Evolutionary conservation across 1,140 invertebrate genomes (phyloP), one percentile per base, ranked within the genome.

Genomic region (Lepidostoma basale): DNA sequence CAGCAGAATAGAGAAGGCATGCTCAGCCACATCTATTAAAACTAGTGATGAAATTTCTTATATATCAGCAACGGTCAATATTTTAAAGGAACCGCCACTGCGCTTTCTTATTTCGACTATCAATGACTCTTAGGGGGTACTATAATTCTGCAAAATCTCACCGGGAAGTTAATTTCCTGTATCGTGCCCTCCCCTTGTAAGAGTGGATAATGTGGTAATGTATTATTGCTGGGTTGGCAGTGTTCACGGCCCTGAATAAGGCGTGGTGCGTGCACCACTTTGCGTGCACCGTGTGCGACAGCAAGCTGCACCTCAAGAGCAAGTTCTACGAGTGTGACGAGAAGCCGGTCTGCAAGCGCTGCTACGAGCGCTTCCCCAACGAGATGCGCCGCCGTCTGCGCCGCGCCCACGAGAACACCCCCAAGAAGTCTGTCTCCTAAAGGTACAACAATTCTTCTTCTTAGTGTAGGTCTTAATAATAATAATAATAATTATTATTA

Each of bases 221-320:
- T 12, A 36, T 2, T 5, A 56, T 33, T 30, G 18, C 28, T n/a
- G 0, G n/a, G n/a, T 65, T 85, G 86, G n/a, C 81, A 98, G 97
- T 98, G 28, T 98, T 99, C 79, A 97, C 94, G 69, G 97, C 98
- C 36, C 83, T 99, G 73, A 98, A 99, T 80, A 99, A 99, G 84
- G 95, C 96, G n/a, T 99, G 97, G 97, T 99, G 98, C 81, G 93
- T 97, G 22, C 92, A 98, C 81, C 98, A 99, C 80, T 99, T 99
- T 81, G 93, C 96, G n/a, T 99, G 98, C 81, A 93, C 95, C 14
- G 89, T 98, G 66, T 99, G 98, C 82, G 98, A 99, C 80, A 91
- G 91, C 70, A 95, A 98, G 79, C 94, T 99, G 89, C 97, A 92
- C 78, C 95, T 98, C 74, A 98, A 98, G 84, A 98, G 96, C 4